phyloP scores from a whole-genome alignment of 2,797 vertebrate species.

The Mycteria americana region DNA sequence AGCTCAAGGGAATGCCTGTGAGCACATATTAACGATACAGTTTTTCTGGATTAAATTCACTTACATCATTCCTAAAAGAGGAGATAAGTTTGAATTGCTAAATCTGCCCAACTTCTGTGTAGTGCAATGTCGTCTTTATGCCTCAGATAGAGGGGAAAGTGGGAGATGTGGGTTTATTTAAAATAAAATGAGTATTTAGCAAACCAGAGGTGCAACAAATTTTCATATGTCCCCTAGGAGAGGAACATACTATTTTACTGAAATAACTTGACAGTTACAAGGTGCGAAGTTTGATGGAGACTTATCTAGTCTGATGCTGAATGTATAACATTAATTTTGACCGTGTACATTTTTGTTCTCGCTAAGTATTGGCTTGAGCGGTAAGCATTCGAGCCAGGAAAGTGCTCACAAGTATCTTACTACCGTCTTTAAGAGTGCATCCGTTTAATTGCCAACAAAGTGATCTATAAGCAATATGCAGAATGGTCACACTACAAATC shows the following conservation, averaged over 20 bases:
- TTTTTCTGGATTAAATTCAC: slow-evolving; percentile 35
- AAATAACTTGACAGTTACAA: background rate
- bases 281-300: background rate
- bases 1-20: slow-evolving; percentile 14
- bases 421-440: background rate
- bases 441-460: background rate
- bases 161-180: background rate
- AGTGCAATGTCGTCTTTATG: background rate
- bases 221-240: background rate
- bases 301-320: background rate
- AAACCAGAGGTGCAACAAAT: background rate
- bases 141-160: background rate
- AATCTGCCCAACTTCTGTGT: background rate
- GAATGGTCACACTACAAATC: background rate
- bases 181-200: background rate
- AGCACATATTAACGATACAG: background rate
- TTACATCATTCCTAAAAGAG: background rate
- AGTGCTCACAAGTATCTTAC: background rate
- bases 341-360: background rate
- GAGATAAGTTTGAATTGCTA: background rate
- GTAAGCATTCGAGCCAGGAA: background rate
- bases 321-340: background rate
- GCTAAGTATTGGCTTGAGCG: background rate
- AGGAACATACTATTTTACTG: background rate
- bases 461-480: background rate